These are phyloP conservation scores for Kryptolebias marmoratus DNA, from an alignment of 2,113 vertebrate genomes.

Conservation along the genomic window DNA sequence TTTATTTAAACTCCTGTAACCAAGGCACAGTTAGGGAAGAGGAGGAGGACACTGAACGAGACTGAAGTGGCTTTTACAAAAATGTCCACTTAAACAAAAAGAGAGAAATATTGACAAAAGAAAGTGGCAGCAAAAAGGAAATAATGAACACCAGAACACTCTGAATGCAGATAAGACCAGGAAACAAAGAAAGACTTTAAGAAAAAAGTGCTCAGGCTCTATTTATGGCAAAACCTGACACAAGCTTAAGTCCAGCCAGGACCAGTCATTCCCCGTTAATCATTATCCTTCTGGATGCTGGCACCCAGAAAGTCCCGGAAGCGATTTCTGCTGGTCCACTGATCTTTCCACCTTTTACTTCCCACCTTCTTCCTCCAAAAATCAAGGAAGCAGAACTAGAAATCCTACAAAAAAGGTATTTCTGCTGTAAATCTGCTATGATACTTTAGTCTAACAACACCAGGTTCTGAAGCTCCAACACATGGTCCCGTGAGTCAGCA, in stretches of 20 bases:
- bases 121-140: neutral
- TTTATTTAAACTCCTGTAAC: too few species aligned
- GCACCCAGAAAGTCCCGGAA: conserved; percentile 42
- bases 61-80: too few species aligned
- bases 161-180: neutral
- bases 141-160: neutral
- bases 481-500: too few species aligned
- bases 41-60: too few species aligned
- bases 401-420: too few species aligned
- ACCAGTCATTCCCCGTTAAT: conserved; percentile 51
- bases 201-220: conserved; percentile 19
- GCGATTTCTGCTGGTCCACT: conserved; percentile 42
- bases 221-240: conserved; percentile 36
- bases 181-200: neutral
- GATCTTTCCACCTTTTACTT: conserved; percentile 25
- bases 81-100: too few species aligned
- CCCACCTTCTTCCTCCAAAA: neutral
- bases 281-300: conserved; percentile 47
- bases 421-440: neutral
- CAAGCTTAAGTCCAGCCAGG: conserved; percentile 42
- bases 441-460: too few species aligned
- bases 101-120: too few species aligned
- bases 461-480: too few species aligned
- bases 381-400: too few species aligned
- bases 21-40: too few species aligned